Base-by-base conservation (phyloP, 2,888 invertebrate genomes). In the Pocota personata region DNA sequence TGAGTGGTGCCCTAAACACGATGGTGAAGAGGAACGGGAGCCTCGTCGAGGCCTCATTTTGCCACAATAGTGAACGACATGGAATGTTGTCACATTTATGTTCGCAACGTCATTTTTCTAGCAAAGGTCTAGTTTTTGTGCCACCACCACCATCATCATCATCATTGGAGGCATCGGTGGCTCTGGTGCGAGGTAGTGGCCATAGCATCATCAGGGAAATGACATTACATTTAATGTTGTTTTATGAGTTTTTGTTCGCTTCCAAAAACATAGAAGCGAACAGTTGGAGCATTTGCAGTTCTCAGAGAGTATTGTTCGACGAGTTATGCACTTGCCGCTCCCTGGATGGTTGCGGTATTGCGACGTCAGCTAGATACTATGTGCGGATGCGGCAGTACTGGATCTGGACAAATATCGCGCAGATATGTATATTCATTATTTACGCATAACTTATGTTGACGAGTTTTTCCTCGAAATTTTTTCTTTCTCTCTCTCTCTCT, bases 11-110 rank as follows among this genome's bases (percentile, higher is more conserved):
- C 71, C 78, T 60, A 78, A 64, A 71, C 62, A 71, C 43, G 10
- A 24, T 19, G 35, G 14, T 6, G 14, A 30, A 37, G 24, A 19
- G 14, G 50, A 10, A 10, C 30, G 12, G 27, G 24, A 21, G 48
- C 50, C 16, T 19, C 35, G 37, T 27, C 6, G 35, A 55, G 57
- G 76, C 62, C 69, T 82, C 64, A 82, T 76, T 76, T 71, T 76
- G 55, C 82, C 69, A 79, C 78, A 69, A 77, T 82, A 64, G 40
- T 58, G 87, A 80, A 88, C 82, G 82, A 88, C 84, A 82, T 84
- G 88, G 88, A 88, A 88, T 88, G 88, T 87, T 88, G 88, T 88
- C 88, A 88, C 88, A 88, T 88, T 88, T 87, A 84, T 88, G 88
- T 88, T 88, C 82, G 57, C 76, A 84, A 87, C 87, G 88, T 87